Evolutionary conservation across 64 coral and sea anemone genomes (phyloP).

Genomic region (Dendronephthya gigantea): DNA sequence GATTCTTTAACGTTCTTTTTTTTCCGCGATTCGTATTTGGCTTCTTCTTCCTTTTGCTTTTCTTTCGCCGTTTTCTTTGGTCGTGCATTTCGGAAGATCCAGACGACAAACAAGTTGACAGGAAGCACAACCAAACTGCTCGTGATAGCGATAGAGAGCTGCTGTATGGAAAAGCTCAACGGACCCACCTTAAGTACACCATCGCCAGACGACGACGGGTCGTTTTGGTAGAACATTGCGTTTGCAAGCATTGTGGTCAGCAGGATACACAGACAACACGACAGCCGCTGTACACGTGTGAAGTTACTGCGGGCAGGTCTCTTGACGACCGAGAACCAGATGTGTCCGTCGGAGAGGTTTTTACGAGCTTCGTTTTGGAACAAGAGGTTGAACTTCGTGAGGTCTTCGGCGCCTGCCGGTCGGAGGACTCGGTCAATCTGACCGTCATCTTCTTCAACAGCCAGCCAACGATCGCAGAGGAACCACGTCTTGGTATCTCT

Average conservation of each 20-base stretch:
- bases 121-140: not conserved
- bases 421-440: slow-evolving; percentile 31
- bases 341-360: slow-evolving; percentile 45
- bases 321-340: slow-evolving; percentile 38
- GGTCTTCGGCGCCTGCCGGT: slow-evolving; percentile 4
- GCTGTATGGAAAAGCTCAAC: not conserved
- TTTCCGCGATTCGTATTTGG: not conserved
- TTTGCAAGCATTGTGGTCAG: slow-evolving; percentile 2
- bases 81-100: not conserved
- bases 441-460: slow-evolving; percentile 54
- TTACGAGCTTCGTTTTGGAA: slow-evolving; percentile 34
- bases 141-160: not conserved
- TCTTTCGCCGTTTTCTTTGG: not conserved
- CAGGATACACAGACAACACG: not conserved
- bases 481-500: slow-evolving; percentile 37
- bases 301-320: slow-evolving; percentile 37
- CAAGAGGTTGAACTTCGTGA: slow-evolving; percentile 36
- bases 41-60: not conserved
- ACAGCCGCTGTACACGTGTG: slow-evolving; percentile 19
- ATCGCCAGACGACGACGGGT: not conserved
- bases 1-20: no score
- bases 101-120: not conserved
- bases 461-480: slow-evolving; percentile 47
- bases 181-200: not conserved
- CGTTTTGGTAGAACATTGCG: not conserved